Evolutionary conservation across 2,797 vertebrate genomes (phyloP), one percentile per base, ranked within the genome.

Genomic region (Typhlichthys eigenmanni): DNA sequence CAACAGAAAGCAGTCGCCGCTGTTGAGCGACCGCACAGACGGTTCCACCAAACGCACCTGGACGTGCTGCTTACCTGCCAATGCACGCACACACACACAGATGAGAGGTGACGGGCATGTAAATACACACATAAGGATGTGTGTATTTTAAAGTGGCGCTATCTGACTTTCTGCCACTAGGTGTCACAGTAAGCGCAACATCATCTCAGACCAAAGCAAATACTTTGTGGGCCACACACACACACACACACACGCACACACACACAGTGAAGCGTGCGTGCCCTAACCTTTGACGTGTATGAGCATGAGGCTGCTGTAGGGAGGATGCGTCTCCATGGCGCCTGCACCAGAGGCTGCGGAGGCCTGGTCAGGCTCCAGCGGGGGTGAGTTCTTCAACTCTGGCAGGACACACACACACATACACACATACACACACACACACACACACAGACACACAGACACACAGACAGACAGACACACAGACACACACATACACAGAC

Each of bases 1-100:
- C 78, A 94, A 82, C 63, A 94, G 87, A 85, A 91, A 94, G 75
- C 93, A 93, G 87, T 93, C 93, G 3, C 93, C 93, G 0, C 93
- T 93, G 87, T 92, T 94, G 55, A 94, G 85, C 0, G 90, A 93
- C 1, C 45, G 58, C 0, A 56, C 84, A 0, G 69, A 74, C 0
- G 93, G 93, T 83, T 92, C 90, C 69, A 91, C 92, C 82, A 94
- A 80, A 13, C 93, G 91, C 14, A 89, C 92, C 87, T 94, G 92
- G 47, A 94, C 89, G 52, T 80, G 87, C 73, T 69, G 83, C 75
- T 87, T 85, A 43, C 93, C 93, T 94, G 87, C 76, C 66, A 64
- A 66, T 5, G 57, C 66, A 66, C 47, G 38, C 49, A 34, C 13
- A 1, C 52, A 16, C 55, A 16, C 13, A 55, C 13, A 32, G 24